Percentiles rank a stretch among this genome's conserved stretches.
Conservation (phyloP, 35 echinoderm and acorn worm genomes). For the Anneissia japonica region DNA sequence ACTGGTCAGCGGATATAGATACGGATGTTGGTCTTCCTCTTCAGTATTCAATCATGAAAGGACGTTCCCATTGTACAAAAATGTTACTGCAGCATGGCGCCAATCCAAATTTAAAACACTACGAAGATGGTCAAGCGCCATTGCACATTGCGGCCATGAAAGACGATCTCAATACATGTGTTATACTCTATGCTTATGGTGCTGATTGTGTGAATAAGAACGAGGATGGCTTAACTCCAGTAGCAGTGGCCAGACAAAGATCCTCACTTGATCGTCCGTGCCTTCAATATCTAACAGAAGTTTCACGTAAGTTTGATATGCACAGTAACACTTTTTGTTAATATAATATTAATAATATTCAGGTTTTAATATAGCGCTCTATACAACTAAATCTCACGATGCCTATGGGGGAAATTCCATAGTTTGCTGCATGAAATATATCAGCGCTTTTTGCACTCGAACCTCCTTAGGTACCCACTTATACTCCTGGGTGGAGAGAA, state of each 20-base stretch:
- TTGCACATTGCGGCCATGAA: conserved; percentile 7
- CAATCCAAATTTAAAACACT: neutral
- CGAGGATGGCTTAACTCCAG: conserved; percentile 1
- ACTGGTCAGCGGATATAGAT: conserved; percentile 3
- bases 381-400: no score
- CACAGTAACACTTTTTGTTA: neutral
- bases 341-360: no score
- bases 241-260: neutral
- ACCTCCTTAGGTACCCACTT: no score
- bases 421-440: no score
- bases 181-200: conserved; percentile 9
- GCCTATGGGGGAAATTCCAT: no score
- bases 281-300: neutral
- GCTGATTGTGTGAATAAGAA: conserved; percentile 7
- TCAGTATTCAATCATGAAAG: conserved; percentile 1
- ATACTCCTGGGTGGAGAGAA: no score
- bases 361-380: no score
- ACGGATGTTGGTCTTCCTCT: neutral
- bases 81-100: conserved; percentile 1
- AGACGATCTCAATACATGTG: neutral
- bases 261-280: neutral
- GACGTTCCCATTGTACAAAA: neutral
- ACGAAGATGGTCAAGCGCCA: conserved; percentile 8
- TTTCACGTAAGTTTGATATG: neutral
- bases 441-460: no score